Evolutionary conservation across 2,888 invertebrate genomes (phyloP), one percentile per base, ranked within the genome.

Genomic region (Amiota minor): DNA sequence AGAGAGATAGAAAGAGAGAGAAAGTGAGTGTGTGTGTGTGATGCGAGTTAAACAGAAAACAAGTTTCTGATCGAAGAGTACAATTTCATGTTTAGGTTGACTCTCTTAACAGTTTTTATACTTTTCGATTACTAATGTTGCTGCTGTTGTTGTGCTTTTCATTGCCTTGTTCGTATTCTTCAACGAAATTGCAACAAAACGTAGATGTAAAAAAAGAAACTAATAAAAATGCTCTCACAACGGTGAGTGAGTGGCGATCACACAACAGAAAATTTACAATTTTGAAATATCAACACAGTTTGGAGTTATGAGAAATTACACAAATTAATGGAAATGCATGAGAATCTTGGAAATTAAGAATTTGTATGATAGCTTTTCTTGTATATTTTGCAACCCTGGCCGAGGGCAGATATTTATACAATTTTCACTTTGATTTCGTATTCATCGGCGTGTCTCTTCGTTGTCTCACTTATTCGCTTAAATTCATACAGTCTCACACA

Each of bases 391-490:
- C 11, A 45, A 9, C 35, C 46, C 16, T 20, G 35, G 47, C n/a
- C 62, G 45, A 46, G n/a, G 47, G 47, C 65, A 64, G 45, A 65
- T 47, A 65, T 47, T 46, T 65, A 16, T 45, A 47, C 46, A 65
- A 46, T n/a, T 14, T 62, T 45, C 35, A 62, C 45, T 62, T 62
- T 62, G 62, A 62, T 62, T 62, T 62, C 10, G 14, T 20, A 18
- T 62, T 62, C 62, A 62, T 62, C 62, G 53, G 53, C 53, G 45
- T 35, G 11, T 65, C 23, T 35, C 46, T 65, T 47, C 18, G 47
- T 23, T 62, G 35, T 50, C 80, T 77, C 79, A 45, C 47, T 65
- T 23, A 53, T 72, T 55, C 45, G 62, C 75, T 70, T n/a, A n/a
- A n/a, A 53, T 18, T 18, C 74, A 75, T 77, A 77, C 71, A 55